Conservation (phyloP, 2,113 vertebrate species). For the Pollachius pollachius region DNA sequence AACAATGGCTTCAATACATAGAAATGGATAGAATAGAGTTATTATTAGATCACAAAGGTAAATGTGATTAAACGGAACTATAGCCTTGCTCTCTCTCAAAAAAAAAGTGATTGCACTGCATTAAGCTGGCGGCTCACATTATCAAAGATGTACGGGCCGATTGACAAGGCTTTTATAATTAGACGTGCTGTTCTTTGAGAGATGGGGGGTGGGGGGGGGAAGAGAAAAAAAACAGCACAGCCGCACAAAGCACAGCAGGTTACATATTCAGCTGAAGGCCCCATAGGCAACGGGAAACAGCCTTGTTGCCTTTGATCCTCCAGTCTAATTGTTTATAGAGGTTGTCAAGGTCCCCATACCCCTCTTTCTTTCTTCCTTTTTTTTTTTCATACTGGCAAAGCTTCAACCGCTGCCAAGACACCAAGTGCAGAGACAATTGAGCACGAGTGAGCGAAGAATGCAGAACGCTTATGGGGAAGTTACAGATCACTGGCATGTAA, state of each 20-base stretch:
- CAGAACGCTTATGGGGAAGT: background rate
- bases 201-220: conserved; percentile 5
- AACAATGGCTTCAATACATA: conserved; percentile 50
- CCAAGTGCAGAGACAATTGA: conserved; percentile 9
- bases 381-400: conserved; percentile 40
- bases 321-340: conserved; percentile 63
- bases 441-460: conserved; percentile 3
- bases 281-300: conserved; percentile 63
- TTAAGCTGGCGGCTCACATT: conserved; percentile 59
- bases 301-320: conserved; percentile 64
- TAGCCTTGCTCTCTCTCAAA: conserved; percentile 32
- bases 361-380: conserved; percentile 5
- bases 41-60: conserved; percentile 60
- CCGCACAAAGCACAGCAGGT: conserved; percentile 71
- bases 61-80: conserved; percentile 54
- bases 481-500: background rate
- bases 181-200: conserved; percentile 61
- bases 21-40: conserved; percentile 28
- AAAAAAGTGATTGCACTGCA: conserved; percentile 56
- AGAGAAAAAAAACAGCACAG: conserved; percentile 37
- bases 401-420: conserved; percentile 37
- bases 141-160: conserved; percentile 65
- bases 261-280: conserved; percentile 69
- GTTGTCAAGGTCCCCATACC: conserved; percentile 55
- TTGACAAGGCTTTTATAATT: conserved; percentile 67